A percentile compares a stretch with the other conserved stretches of the same genome.
Conservation (phyloP, 2,113 vertebrate genomes). For the Aplodontia rufa region DNA sequence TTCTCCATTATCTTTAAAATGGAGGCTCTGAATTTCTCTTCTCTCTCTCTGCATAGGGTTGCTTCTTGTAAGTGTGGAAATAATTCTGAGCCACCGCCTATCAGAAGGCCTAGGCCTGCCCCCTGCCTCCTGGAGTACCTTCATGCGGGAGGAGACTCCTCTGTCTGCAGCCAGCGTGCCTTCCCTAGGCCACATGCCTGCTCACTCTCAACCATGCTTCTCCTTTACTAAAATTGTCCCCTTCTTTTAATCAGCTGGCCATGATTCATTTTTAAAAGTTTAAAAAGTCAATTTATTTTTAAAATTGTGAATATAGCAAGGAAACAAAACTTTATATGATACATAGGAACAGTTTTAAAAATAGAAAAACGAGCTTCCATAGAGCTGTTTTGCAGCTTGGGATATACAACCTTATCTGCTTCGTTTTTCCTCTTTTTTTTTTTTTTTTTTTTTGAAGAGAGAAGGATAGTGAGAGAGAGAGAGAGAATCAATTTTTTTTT, state of each 20-base stretch:
- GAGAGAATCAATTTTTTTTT: too few relatives aligned
- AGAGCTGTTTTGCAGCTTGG: neutral
- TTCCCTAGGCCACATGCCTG: fast-evolving
- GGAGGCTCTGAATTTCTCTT: neutral
- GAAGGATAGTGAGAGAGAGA: too few relatives aligned
- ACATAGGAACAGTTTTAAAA: neutral
- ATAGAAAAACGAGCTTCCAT: neutral
- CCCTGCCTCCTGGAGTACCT: neutral
- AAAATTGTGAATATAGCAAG: neutral
- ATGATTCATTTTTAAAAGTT: neutral
- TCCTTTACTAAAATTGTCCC: neutral
- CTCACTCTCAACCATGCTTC: neutral
- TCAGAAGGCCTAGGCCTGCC: neutral
- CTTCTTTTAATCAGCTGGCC: neutral
- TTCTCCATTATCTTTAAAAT: neutral
- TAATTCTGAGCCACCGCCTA: fast-evolving
- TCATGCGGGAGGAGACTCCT: neutral
- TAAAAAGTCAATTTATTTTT: neutral
- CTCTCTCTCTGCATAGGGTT: neutral
- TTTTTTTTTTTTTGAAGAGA: too few relatives aligned
- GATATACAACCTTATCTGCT: neutral
- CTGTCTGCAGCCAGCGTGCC: neutral
- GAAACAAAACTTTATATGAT: neutral
- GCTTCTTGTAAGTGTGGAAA: neutral
- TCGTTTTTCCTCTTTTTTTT: too few relatives aligned